Base-by-base conservation (phyloP, 2,113 vertebrate genomes). In the Tringa solitaria region DNA sequence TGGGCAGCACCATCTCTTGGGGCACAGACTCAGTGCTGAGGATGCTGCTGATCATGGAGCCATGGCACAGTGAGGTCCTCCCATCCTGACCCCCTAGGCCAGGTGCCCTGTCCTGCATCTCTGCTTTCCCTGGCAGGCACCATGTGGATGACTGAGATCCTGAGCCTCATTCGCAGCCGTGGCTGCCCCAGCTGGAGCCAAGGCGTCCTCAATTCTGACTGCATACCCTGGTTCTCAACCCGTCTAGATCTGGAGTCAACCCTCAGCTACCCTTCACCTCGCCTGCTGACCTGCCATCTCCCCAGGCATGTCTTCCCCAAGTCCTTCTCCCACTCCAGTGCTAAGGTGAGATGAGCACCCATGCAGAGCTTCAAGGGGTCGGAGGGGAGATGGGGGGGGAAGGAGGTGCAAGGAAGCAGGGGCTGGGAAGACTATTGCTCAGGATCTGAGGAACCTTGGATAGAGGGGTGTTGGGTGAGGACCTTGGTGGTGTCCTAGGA, bases 251-350 rank as follows among this genome's bases (percentile, higher is more conserved):
- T 86, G 9, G 26, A 87, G 5, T 65, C 96, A 35, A 95, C 97
- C 23, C 15, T 88, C 9, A 65, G 78, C 5, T 80, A 95, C 5
- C 87, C 94, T 1, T 96, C 97, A 5, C 98, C 98, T 9, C 85
- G 89, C 7, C 50, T 98, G 20, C 93, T 98, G 11, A 41, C n/a
- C 63, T 97, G 98, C n/a, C 98, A 98, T 35, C 96, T 99, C 16
- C 96, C 92, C 26, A 80, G 96, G 7, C 68, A 89, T 4, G 90
- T 98, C 74, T 95, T 98, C 92, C 97, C 98, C 30, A 97, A 90
- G 33, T 97, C 97, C 22, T 61, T 98, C 76, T 98, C 96, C 85
- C 84, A 41, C 37, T 97, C 96, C 68, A 98, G 87, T 30, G 84
- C 96, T 54, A 98, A 98, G 94, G 98, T 98, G 50, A 86, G 96